Evolutionary conservation across 2,888 invertebrate genomes (phyloP).

Genomic region (Eumerus sabulonum): DNA sequence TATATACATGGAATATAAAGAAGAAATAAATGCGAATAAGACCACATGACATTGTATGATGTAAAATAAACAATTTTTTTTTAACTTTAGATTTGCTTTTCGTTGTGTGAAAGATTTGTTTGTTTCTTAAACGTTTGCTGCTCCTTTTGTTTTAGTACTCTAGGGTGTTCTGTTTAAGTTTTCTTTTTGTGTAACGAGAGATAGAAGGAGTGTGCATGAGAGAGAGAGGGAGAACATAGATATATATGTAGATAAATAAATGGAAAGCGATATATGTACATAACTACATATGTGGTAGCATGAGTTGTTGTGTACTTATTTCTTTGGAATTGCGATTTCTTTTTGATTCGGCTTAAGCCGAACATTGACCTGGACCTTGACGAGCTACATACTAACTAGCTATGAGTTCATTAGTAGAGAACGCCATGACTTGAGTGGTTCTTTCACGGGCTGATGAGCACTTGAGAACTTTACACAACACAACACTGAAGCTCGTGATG

Average conservation of each 20-base stretch:
- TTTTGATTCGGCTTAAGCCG: too few relatives aligned
- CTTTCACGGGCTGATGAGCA: too few relatives aligned
- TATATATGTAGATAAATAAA: slow-evolving; percentile 37
- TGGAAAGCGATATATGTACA: slow-evolving; percentile 22
- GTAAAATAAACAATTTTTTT: slow-evolving; percentile 33
- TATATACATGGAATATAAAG: not conserved
- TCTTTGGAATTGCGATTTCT: too few relatives aligned
- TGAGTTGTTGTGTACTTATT: not conserved
- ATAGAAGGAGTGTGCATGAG: too few relatives aligned
- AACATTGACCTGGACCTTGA: too few relatives aligned
- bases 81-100: slow-evolving; percentile 21
- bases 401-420: too few relatives aligned
- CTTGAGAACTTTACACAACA: too few relatives aligned
- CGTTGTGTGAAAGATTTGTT: slow-evolving; percentile 43
- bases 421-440: too few relatives aligned
- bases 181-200: slow-evolving; percentile 4
- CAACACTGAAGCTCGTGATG: too few relatives aligned
- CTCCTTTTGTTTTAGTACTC: too few relatives aligned
- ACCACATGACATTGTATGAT: slow-evolving; percentile 62
- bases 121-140: slow-evolving; percentile 7
- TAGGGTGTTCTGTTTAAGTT: slow-evolving; percentile 46
- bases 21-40: slow-evolving; percentile 24
- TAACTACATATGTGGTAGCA: not conserved
- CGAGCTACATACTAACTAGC: too few relatives aligned
- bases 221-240: slow-evolving; percentile 11